A percentile compares a stretch with the other conserved stretches of the same genome.
phyloP scores from a whole-genome alignment of 2,113 vertebrate species.

The Leptocoma aspasia region DNA sequence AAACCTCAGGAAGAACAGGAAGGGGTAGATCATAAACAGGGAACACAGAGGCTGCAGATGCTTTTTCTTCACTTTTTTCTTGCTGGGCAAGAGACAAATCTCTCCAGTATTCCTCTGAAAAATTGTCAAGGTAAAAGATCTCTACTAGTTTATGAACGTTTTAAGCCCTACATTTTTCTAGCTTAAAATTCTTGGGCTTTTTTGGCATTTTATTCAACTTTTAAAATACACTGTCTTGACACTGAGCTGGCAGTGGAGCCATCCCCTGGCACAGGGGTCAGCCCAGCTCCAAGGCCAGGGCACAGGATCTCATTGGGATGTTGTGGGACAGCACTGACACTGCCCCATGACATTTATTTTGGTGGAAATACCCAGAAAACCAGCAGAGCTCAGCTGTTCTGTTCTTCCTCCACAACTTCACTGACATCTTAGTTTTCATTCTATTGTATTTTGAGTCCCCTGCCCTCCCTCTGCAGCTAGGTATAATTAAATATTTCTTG shows the following conservation, averaged over 20 bases:
- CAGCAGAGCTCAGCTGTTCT: not conserved
- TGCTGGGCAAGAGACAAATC: not conserved
- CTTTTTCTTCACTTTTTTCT: not conserved
- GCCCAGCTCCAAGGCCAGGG: not conserved
- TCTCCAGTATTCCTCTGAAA: not conserved
- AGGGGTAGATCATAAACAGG: not conserved
- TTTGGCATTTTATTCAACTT: not conserved
- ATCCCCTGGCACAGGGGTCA: not conserved
- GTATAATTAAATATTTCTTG: not conserved
- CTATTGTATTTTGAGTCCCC: not conserved
- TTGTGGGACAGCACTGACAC: not conserved
- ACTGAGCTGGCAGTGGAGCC: not conserved
- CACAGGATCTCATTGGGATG: rapidly evolving
- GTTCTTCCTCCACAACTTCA: not conserved
- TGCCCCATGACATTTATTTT: not conserved
- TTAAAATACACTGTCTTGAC: not conserved
- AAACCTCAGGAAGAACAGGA: not conserved
- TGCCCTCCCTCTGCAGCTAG: not conserved
- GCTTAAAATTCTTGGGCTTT: not conserved
- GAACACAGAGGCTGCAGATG: not conserved
- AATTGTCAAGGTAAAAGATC: not conserved
- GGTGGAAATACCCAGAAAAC: not conserved
- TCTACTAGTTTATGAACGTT: not conserved
- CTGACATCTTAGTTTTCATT: not conserved
- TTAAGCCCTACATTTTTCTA: not conserved